These are phyloP conservation scores for Saguinus midas DNA, from an alignment of 2,113 vertebrate genomes.

Conservation along the genomic window DNA sequence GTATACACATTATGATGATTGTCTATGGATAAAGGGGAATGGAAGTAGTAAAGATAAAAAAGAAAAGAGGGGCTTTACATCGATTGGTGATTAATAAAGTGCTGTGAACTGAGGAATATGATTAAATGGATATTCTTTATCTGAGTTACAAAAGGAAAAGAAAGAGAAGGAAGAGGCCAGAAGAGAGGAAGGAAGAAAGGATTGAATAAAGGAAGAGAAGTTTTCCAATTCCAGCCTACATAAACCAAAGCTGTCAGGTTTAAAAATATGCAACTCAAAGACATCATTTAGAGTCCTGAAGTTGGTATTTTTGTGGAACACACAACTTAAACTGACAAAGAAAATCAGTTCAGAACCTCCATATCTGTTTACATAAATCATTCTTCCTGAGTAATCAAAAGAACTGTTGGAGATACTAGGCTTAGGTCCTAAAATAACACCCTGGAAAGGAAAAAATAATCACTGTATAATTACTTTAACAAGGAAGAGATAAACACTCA, in stretches of 20 bases:
- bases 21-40: background rate
- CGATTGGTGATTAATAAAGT: background rate
- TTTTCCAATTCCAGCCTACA: background rate
- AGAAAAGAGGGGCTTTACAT: background rate
- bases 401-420: background rate
- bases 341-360: background rate
- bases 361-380: background rate
- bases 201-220: background rate
- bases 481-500: background rate
- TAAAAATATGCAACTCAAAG: constrained; percentile 8
- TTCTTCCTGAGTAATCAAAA: constrained; percentile 25
- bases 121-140: background rate
- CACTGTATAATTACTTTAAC: constrained; percentile 27
- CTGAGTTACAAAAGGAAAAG: background rate
- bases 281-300: background rate
- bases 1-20: background rate
- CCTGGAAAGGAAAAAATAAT: background rate
- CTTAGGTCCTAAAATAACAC: background rate
- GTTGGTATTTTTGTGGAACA: background rate
- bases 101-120: background rate
- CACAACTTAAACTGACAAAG: background rate
- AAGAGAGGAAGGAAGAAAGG: background rate
- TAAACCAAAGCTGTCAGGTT: background rate
- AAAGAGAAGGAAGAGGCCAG: background rate
- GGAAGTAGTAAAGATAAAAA: background rate